Base-by-base conservation (phyloP, 2,113 vertebrate genomes). In the Myotis lucifugus region DNA sequence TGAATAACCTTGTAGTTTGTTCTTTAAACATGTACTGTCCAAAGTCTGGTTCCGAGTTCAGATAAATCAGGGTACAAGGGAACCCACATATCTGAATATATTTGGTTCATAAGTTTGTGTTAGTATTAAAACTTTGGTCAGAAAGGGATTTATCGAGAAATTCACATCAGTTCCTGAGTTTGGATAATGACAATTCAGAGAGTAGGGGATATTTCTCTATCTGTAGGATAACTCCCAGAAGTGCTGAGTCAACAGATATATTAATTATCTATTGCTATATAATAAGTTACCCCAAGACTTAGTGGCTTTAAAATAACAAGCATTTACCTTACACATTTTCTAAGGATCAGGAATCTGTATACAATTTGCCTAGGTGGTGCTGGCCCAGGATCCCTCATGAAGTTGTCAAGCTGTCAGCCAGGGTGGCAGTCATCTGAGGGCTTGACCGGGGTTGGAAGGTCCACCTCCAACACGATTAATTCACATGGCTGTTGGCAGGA, bases 101-200 rank as follows among this genome's bases (percentile, higher is more conserved):
- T 87, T 95, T 90, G 9, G 40, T 88, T 91, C 66, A 70, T 74
- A 70, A 85, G n/a, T 74, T 96, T 84, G 56, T 91, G 46, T 54
- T 84, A 46, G 3, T 40, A 70, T 8, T 88, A 91, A 88, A 91
- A 69, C 64, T 78, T 93, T 42, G 23, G n/a, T 82, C 48, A 74
- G 54, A 86, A 92, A 90, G 7, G 40, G 8, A 50, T 85, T 67
- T 59, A 79, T 79, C 32, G 4, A 52, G 81, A 89, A 81, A 79
- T 85, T 59, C 59, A 50, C 19, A 66, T 78, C 29, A 93, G 48
- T 79, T 85, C 3, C 73, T 93, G 19, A 79, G 10, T 70, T 74
- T 67, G 48, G 81, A 54, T 78, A 18, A 19, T 73, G 66, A 74
- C 29, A 73, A 19, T 73, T 93, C 48, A 66, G 82, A 90, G 34